Evolutionary conservation across 1,140 invertebrate genomes (phyloP), one percentile per base, ranked within the genome.

Genomic region (Drosophila ficusphila): DNA sequence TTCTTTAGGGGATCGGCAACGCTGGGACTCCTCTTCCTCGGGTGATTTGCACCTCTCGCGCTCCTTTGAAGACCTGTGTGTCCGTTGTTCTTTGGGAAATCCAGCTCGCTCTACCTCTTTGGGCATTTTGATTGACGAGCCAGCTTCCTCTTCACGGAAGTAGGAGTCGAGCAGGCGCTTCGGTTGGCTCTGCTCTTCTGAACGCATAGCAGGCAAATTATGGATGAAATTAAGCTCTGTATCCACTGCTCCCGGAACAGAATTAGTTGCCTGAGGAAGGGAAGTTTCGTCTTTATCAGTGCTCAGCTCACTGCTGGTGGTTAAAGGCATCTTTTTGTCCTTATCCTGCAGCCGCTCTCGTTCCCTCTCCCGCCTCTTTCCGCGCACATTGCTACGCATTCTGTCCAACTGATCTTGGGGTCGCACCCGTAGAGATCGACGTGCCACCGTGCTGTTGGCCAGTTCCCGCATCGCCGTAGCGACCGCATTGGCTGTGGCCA

Each of bases 401-500:
- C 78, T 68, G 5, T 90, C 76, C 36, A 88, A 14, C 11, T 90
- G 83, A 0, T 90, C 75, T 25, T 79, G 82, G 0, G 73, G 75
- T 2, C 83, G 72, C 2, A 90, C 89, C 0, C 86, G 76, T 25
- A 90, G 18, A 1, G 86, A 90, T 8, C 89, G 74, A 4, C 89
- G 65, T 2, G 85, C 72, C 34, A 90, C 62, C 7, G 64, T 90
- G 36, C 85, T 83, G 31, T 79, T 90, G 21, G 89, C 79, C 19
- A 91, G 23, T 34, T 91, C 90, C 4, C 82, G 69, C 67, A 88
- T 88, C 0, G 89, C 89, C 7, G 36, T 67, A 4, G 85, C 89
- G 18, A 91, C 83, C 0, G 86, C 86, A 51, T 85, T 90, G 1
- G 89, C 86, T 4, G 85, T 91, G 4, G 89, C 71, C 29, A 85